phyloP scores from a whole-genome alignment of 1,140 invertebrate genomes.

The Galleria mellonella region DNA sequence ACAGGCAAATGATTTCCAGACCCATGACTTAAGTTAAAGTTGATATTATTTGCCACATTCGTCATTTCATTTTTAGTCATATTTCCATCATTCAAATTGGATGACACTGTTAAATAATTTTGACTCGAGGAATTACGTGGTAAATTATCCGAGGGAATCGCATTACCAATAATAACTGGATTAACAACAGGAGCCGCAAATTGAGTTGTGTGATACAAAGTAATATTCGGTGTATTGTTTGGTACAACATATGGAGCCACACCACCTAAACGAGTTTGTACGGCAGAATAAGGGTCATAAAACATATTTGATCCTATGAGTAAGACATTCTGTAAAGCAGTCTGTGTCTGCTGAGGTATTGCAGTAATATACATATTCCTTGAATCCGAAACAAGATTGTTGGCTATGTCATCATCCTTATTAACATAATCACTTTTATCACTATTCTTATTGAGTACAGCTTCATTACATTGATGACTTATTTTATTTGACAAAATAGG shows the following conservation, averaged over 20 bases:
- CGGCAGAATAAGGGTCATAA: constrained; percentile 24
- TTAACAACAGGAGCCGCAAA: constrained; percentile 26
- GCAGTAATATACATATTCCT: constrained; percentile 13
- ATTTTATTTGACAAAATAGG: no score
- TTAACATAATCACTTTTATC: no score
- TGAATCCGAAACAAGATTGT: neutral
- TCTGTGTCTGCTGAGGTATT: constrained; percentile 7
- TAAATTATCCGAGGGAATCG: constrained; percentile 2
- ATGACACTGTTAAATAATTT: no score
- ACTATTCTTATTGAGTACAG: no score
- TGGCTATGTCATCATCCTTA: neutral
- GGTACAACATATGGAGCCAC: constrained; percentile 16
- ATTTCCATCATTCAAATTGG: no score
- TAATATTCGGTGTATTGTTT: constrained; percentile 29
- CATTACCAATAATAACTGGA: constrained; percentile 28
- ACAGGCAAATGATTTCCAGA: no score
- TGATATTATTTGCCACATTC: no score
- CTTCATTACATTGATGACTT: no score
- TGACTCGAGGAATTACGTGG: no score
- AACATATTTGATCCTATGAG: constrained; percentile 32
- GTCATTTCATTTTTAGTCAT: no score
- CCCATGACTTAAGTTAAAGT: no score
- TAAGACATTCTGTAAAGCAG: constrained; percentile 23
- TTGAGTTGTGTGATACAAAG: constrained; percentile 27
- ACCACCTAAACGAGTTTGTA: constrained; percentile 10